Evolutionary conservation across 2,888 invertebrate species (phyloP), one percentile per base, ranked within the genome.

Genomic region (Saturnia japonica): DNA sequence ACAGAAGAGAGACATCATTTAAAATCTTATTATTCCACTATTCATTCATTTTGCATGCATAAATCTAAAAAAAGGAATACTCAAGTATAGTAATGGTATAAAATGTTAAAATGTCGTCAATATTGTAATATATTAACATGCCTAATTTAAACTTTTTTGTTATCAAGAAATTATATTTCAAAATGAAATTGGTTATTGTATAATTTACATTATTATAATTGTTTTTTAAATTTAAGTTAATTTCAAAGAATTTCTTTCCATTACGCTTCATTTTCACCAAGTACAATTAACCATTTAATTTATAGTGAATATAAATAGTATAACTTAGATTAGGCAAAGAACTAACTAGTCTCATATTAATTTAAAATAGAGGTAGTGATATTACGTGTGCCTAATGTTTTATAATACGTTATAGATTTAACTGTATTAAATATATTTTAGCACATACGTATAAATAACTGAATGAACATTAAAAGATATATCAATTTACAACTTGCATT

Each of bases 281-380:
- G 92, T 92, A 91, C 90, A 91, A 91, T 89, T 88, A 89, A 91
- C 86, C 84, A 86, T 84, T 79, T 78, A 82, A 76, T 80, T 81
- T 80, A 80, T 81, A 84, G 82, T 79, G 78, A 83, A 81, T 83
- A 82, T 82, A 83, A 80, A 80, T 87, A 87, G 84, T 88, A 87
- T 88, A 89, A 90, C 84, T 82, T 91, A 91, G 88, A 72, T 78
- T 91, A 93, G 86, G 83, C 82, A 90, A 89, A 81, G 84, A 92
- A 93, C 93, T 94, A 94, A 94, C 93, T 93, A 94, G 93, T 94
- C 93, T 94, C 92, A 93, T 90, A 87, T 88, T 89, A 88, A 82
- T 90, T 88, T 89, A 90, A 91, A 88, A 87, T 91, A 91, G 88
- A 83, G 76, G 82, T 90, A 91, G 89, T 90, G 87, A 90, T 89